Conservation (phyloP, 2,888 invertebrate species). For the Galeruca laticollis region DNA sequence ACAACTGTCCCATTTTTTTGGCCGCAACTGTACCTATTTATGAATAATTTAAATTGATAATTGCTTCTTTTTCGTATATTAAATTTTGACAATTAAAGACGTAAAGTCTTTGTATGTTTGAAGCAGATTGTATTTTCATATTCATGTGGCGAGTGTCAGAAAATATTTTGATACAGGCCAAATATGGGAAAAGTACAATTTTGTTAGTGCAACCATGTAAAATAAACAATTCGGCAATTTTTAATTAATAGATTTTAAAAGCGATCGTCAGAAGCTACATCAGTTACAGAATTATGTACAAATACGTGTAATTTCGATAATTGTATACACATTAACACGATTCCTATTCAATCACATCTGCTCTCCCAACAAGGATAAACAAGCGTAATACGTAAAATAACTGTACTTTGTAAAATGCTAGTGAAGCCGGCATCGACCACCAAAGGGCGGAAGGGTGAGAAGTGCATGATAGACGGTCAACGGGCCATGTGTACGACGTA, state of each 20-base stretch:
- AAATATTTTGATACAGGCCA: no score
- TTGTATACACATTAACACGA: background rate
- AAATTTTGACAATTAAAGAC: no score
- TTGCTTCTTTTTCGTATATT: no score
- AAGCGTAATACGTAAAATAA: constrained; percentile 4
- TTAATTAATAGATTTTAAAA: background rate
- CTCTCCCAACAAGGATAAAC: background rate
- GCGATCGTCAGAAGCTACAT: background rate
- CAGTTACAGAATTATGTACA: background rate
- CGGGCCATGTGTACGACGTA: constrained; percentile 46
- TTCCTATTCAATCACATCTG: background rate
- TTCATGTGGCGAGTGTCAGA: no score
- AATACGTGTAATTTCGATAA: background rate
- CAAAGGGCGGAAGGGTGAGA: constrained; percentile 23
- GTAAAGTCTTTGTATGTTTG: no score
- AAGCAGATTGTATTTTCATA: no score
- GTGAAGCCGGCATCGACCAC: background rate
- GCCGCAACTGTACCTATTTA: no score
- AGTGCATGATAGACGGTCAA: constrained; percentile 44
- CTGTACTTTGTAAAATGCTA: background rate
- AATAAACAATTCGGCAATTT: no score
- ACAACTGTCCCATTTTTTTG: no score
- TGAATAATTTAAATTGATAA: no score
- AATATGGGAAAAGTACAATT: no score
- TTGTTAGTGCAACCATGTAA: no score